A percentile compares a stretch with the other conserved stretches of the same genome.
Conservation (phyloP, 2,113 vertebrate genomes). For the Cygnus buccinator region DNA sequence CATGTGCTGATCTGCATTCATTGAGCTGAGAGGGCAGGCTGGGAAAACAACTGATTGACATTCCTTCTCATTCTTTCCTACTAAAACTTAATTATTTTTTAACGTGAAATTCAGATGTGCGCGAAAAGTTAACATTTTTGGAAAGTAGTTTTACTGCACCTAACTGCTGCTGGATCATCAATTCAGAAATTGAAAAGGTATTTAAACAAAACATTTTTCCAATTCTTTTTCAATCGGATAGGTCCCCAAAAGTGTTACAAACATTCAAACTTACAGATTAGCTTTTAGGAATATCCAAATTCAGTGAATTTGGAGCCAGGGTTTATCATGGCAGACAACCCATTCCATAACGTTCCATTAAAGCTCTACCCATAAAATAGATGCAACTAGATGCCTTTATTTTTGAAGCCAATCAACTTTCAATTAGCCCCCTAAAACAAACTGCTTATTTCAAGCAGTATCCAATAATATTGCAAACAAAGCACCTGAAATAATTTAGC, state of each 20-base stretch:
- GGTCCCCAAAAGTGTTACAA: neutral
- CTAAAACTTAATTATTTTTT: neutral
- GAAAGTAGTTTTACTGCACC: neutral
- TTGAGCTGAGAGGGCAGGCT: rapidly evolving
- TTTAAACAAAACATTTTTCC: neutral
- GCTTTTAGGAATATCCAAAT: neutral
- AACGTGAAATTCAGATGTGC: neutral
- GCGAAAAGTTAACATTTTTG: neutral
- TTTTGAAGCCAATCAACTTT: neutral
- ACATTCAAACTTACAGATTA: neutral
- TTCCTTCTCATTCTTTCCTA: neutral
- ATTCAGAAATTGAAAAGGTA: neutral
- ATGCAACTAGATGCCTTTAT: neutral
- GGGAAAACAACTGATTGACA: neutral
- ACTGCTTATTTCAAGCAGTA: neutral
- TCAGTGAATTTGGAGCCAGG: neutral
- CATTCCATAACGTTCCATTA: neutral
- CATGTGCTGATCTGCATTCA: neutral
- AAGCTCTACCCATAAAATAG: neutral
- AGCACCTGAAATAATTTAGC: neutral
- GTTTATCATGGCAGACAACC: neutral
- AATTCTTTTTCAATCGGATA: neutral
- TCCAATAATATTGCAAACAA: neutral
- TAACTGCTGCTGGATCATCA: neutral
- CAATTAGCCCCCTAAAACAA: neutral